These are phyloP conservation scores for Erythrocercus mccallii DNA, from an alignment of 2,113 vertebrate species.

Conservation along the genomic window DNA sequence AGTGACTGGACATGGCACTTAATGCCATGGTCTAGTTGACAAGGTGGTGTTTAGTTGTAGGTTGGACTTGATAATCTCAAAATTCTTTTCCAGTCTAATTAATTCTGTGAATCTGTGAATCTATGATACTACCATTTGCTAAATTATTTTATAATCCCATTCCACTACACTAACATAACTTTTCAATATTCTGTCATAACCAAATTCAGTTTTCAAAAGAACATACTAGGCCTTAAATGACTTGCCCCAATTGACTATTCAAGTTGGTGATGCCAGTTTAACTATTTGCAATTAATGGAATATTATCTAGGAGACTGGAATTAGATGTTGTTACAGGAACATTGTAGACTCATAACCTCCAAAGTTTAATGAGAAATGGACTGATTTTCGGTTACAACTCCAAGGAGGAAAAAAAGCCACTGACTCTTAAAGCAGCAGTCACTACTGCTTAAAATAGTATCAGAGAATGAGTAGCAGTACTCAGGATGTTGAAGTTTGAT, in stretches of 20 bases:
- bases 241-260: neutral
- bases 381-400: neutral
- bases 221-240: neutral
- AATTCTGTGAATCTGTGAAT: neutral
- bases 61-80: neutral
- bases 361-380: neutral
- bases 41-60: rapidly evolving
- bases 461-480: neutral
- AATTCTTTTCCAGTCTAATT: neutral
- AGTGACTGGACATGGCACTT: neutral
- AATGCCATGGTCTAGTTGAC: rapidly evolving
- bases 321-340: neutral
- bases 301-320: neutral
- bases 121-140: neutral
- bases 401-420: neutral
- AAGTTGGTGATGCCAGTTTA: neutral
- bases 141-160: neutral
- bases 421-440: neutral
- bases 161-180: neutral
- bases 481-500: neutral
- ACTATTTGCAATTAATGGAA: neutral
- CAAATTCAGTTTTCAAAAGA: neutral
- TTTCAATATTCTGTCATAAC: neutral
- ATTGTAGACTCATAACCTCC: neutral
- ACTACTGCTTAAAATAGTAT: neutral